A percentile compares a stretch with the other conserved stretches of the same genome.
phyloP scores from a whole-genome alignment of 2,888 invertebrate species.

The Diarsia mendica region DNA sequence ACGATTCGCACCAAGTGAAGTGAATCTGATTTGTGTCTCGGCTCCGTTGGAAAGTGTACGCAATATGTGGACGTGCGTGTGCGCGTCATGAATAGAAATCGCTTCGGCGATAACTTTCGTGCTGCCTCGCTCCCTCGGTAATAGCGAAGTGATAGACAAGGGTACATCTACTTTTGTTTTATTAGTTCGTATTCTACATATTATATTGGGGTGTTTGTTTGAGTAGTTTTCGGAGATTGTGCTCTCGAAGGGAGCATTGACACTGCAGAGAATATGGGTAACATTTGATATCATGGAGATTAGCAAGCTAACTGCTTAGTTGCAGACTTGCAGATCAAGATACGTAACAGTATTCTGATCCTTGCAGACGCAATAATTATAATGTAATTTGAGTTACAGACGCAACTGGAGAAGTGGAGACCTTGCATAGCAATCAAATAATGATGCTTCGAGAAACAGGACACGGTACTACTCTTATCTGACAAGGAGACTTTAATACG shows the following conservation, averaged over 20 bases:
- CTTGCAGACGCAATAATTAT: not conserved
- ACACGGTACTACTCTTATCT: not conserved
- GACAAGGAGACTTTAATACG: not conserved
- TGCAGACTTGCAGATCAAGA: constrained; percentile 6
- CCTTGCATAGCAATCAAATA: not conserved
- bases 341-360: constrained; percentile 12
- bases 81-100: constrained; percentile 87
- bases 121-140: constrained; percentile 66
- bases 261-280: constrained; percentile 7
- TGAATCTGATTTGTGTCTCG: constrained; percentile 67
- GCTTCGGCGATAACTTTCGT: constrained; percentile 81
- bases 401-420: constrained; percentile 12
- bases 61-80: constrained; percentile 69
- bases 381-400: not conserved
- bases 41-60: constrained; percentile 66
- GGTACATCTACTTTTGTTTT: constrained; percentile 76
- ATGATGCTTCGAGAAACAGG: not conserved
- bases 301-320: not conserved
- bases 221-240: constrained; percentile 38
- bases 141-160: constrained; percentile 74
- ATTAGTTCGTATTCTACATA: constrained; percentile 76
- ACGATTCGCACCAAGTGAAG: constrained; percentile 59
- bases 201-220: constrained; percentile 64
- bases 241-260: constrained; percentile 29
- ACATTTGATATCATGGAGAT: not conserved